Evolutionary conservation across 2,797 vertebrate genomes (phyloP).

Genomic region (Galagoides demidoff): DNA sequence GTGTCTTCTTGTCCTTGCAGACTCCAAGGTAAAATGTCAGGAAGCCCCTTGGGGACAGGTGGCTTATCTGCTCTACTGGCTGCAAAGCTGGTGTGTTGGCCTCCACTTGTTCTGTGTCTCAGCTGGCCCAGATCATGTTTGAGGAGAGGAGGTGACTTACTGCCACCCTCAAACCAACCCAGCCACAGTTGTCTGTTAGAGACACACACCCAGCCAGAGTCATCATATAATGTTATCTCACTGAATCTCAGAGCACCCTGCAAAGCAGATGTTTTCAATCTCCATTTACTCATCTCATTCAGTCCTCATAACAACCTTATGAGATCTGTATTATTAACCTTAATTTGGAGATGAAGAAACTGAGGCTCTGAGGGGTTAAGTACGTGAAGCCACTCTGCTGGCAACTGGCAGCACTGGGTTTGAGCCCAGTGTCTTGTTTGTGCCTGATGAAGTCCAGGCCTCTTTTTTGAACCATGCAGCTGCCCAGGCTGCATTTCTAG

Average conservation of each 20-base stretch:
- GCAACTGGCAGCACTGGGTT: background rate
- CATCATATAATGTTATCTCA: background rate
- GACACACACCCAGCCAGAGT: background rate
- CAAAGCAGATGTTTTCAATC: background rate
- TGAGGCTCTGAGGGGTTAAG: background rate
- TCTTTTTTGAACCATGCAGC: background rate
- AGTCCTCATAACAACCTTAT: background rate
- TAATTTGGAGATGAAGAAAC: conserved; percentile 1
- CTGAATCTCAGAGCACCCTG: background rate
- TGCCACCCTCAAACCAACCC: background rate
- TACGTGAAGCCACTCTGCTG: background rate
- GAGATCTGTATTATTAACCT: background rate
- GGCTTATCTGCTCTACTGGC: background rate
- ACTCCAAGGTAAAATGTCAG: background rate
- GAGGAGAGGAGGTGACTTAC: background rate
- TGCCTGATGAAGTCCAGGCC: background rate
- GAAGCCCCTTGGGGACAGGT: background rate
- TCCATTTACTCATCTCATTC: background rate
- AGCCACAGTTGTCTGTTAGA: background rate
- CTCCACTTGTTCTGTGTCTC: background rate
- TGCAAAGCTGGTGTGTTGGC: background rate
- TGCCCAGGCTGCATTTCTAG: background rate
- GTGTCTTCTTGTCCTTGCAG: background rate
- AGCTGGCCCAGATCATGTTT: background rate
- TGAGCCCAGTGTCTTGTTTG: background rate